A percentile compares a stretch with the other conserved stretches of the same genome.
These are phyloP conservation scores for Drosophila nigritarsus DNA, from an alignment of 2,888 invertebrate species.

Conservation along the genomic window DNA sequence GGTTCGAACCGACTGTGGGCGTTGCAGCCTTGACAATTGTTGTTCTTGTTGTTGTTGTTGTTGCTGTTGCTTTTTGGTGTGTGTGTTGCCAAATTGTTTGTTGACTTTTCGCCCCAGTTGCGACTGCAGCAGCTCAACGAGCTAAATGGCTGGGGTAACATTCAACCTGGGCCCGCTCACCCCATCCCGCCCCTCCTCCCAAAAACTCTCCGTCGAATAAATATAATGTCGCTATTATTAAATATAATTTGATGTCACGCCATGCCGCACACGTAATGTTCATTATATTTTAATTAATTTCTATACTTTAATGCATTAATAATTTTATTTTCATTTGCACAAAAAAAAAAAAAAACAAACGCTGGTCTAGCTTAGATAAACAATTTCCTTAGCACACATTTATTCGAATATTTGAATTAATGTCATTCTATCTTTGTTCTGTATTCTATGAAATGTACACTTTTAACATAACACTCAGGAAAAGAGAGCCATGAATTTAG, in stretches of 20 bases:
- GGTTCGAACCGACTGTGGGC: conserved; percentile 11
- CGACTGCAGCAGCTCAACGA: conserved; percentile 15
- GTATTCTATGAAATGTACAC: too few species aligned
- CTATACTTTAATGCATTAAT: conserved; percentile 81
- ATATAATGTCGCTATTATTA: conserved; percentile 72
- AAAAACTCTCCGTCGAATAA: conserved; percentile 26
- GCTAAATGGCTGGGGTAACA: background rate
- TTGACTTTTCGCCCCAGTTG: conserved; percentile 51
- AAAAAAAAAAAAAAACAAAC: conserved; percentile 5
- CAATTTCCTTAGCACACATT: background rate
- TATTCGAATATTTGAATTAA: background rate
- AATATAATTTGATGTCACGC: conserved; percentile 81
- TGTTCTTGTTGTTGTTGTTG: conserved; percentile 17
- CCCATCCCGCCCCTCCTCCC: accelerated
- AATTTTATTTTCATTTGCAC: conserved; percentile 59
- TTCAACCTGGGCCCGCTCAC: background rate
- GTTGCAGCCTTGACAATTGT: conserved; percentile 44
- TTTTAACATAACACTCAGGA: background rate
- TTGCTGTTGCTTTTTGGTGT: conserved; percentile 20
- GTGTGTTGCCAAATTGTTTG: conserved; percentile 46
- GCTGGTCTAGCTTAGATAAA: background rate
- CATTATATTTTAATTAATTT: conserved; percentile 83
- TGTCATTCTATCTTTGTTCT: background rate
- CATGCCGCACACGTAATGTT: conserved; percentile 80
- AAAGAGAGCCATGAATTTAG: too few species aligned